Evolutionary conservation across 2,797 vertebrate genomes (phyloP), one percentile per base, ranked within the genome.

Genomic region (Sebastes dallii): DNA sequence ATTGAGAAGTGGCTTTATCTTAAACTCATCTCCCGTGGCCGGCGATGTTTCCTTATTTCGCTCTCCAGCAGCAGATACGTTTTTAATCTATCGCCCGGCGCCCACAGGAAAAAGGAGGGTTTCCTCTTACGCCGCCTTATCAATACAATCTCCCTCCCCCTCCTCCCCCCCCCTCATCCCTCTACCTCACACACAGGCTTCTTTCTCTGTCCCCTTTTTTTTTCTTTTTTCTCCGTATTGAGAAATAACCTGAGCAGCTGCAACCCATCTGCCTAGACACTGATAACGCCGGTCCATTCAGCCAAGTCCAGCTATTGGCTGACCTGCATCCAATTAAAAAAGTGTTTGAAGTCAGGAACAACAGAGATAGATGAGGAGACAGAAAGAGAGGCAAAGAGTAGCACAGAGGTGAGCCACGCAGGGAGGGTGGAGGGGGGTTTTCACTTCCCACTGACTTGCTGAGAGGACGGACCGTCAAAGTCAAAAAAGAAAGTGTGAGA

Each of bases 271-370:
- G 90, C 88, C 83, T 80, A 83, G 88, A 84, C 86, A 75, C 91
- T 86, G 92, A 93, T 91, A 94, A 94, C 66, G 14, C 84, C 80
- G 24, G 69, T 78, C 72, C 71, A 81, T 89, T 94, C 86, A 92
- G 67, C 72, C 36, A 69, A 80, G 83, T 90, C 84, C 88, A 75
- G 78, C 88, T 68, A 94, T 91, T 90, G 91, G 86, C 77, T 92
- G 88, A 93, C 86, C 85, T 88, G 66, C 59, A 82, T 81, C 89
- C 91, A 94, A 93, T 94, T 94, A 91, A 91, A 87, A 86, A 80
- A 75, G 82, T 76, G 82, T 89, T 91, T 88, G 75, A 91, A 88
- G 74, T 90, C 87, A 66, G 77, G 81, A 75, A 88, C 82, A 87
- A 86, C 65, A 69, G 73, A 85, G 77, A 89, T 79, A 60, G 76